These are phyloP conservation scores for Sarcophaga subvicina DNA, from an alignment of 2,888 invertebrate species.

Conservation along the genomic window DNA sequence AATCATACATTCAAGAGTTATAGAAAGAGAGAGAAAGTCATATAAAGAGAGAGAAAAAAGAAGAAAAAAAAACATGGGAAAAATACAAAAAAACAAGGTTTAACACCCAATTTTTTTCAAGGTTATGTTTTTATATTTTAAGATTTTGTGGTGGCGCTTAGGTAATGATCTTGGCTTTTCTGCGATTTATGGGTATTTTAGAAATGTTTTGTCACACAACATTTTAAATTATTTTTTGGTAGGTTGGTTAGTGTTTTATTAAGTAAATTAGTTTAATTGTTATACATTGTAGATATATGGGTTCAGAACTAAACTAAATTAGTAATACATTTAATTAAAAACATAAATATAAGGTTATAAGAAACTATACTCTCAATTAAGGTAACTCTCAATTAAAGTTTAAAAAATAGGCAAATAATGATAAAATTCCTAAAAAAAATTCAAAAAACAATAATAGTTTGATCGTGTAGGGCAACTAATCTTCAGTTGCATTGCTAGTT, in stretches of 20 bases:
- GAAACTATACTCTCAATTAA: neutral
- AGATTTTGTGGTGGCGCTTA: conserved; percentile 34
- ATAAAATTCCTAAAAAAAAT: too few relatives aligned
- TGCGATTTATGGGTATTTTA: conserved; percentile 29
- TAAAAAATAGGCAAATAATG: too few relatives aligned
- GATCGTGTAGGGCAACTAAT: too few relatives aligned
- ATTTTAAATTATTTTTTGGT: neutral
- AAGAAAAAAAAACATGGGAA: conserved; percentile 43
- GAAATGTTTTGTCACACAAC: neutral
- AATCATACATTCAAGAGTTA: conserved; percentile 48
- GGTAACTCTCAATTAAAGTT: too few relatives aligned
- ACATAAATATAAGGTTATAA: neutral
- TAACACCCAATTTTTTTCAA: conserved; percentile 54
- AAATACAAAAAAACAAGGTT: conserved; percentile 61
- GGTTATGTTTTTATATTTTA: conserved; percentile 21
- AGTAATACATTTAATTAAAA: conserved; percentile 32
- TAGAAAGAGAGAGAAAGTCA: conserved; percentile 50
- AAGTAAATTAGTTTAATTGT: too few relatives aligned
- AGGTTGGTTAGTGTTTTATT: neutral
- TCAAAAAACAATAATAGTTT: too few relatives aligned
- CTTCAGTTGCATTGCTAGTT: too few relatives aligned
- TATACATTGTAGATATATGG: neutral
- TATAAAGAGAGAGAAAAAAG: conserved; percentile 60
- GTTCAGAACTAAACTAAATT: conserved; percentile 36
- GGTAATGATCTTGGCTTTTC: conserved; percentile 50